Evolutionary conservation across 2,888 invertebrate species (phyloP).

Genomic region (Meiosimyza platycephala): DNA sequence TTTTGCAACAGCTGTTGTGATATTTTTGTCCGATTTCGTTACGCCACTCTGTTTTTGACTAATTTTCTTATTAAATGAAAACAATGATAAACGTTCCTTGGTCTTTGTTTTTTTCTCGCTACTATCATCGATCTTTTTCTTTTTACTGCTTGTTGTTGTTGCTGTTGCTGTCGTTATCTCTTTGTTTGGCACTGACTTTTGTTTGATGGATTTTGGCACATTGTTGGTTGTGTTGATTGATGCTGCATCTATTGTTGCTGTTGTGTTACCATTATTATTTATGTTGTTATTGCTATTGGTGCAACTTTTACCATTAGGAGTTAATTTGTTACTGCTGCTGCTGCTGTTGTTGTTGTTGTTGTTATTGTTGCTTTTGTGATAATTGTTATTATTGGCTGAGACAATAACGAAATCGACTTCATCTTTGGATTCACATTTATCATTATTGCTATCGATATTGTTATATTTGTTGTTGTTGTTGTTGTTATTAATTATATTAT

Average conservation of each 20-base stretch:
- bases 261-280: constrained; percentile 20
- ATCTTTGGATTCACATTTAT: constrained; percentile 53
- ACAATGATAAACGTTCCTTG: constrained; percentile 52
- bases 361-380: constrained; percentile 50
- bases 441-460: background rate
- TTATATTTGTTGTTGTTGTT: constrained; percentile 12
- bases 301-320: constrained; percentile 41
- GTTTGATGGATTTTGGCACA: background rate
- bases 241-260: constrained; percentile 31
- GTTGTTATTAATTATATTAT: constrained; percentile 15
- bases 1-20: background rate
- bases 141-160: constrained; percentile 8
- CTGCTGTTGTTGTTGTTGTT: constrained; percentile 45
- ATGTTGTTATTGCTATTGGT: constrained; percentile 32
- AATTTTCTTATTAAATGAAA: constrained; percentile 51
- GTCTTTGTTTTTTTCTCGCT: constrained; percentile 38
- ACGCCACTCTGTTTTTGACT: constrained; percentile 44
- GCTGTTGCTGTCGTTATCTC: background rate
- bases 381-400: constrained; percentile 53
- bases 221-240: constrained; percentile 29
- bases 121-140: background rate
- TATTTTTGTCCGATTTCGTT: constrained; percentile 27
- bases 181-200: background rate
- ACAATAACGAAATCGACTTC: constrained; percentile 62
- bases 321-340: constrained; percentile 22